phyloP scores from a whole-genome alignment of 2,888 invertebrate species.

The Esperia sulphurella region DNA sequence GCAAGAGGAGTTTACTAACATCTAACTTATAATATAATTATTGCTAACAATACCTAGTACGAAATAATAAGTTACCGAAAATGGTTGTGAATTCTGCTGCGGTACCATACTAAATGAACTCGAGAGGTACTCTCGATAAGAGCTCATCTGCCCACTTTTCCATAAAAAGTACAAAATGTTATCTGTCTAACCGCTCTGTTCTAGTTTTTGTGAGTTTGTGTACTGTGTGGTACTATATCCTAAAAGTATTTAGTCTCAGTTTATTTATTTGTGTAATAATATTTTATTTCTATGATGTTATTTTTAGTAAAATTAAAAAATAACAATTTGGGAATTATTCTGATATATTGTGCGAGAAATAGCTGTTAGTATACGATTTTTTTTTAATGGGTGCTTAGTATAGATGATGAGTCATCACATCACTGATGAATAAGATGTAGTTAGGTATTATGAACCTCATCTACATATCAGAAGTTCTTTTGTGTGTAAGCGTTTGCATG shows the following conservation, averaged over 20 bases:
- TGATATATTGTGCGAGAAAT: no score
- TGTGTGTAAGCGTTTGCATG: background rate
- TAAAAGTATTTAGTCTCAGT: background rate
- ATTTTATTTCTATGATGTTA: background rate
- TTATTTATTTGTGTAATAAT: background rate
- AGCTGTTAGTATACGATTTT: no score
- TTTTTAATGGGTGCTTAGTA: no score
- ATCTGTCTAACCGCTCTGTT: no score
- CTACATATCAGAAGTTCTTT: background rate
- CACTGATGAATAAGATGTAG: no score
- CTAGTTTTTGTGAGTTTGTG: no score
- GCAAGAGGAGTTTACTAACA: background rate
- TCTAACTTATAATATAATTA: background rate
- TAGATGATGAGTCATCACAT: no score
- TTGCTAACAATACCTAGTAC: background rate
- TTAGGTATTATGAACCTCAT: no score
- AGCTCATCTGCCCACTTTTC: background rate
- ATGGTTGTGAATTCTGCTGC: constrained; percentile 1
- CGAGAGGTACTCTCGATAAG: background rate
- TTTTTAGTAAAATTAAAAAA: no score
- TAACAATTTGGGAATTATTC: no score
- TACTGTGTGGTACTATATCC: no score
- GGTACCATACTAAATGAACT: background rate
- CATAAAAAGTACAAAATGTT: background rate
- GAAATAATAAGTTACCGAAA: background rate